Conservation (phyloP, 2,797 vertebrate species). For the Acipenser ruthenus region DNA sequence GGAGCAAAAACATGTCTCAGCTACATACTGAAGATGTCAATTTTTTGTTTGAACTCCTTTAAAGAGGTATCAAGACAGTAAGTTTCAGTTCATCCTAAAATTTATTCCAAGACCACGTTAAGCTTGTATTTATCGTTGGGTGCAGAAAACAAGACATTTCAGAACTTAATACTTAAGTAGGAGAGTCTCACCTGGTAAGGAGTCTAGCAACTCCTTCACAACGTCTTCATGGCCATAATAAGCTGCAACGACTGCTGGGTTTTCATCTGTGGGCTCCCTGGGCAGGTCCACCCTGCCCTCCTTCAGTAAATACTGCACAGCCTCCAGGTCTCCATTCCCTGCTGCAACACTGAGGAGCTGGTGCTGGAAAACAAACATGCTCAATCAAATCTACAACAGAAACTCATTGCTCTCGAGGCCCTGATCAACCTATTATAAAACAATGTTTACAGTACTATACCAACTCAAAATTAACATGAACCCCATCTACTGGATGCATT, state of each 20-base stretch:
- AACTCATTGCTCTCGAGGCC: neutral
- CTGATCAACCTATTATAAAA: neutral
- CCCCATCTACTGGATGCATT: too few species aligned
- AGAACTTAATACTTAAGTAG: too few species aligned
- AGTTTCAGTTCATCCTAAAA: too few species aligned
- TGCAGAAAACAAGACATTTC: too few species aligned
- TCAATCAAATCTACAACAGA: neutral
- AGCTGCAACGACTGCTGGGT: constrained; percentile 78
- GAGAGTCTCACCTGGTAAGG: constrained; percentile 58
- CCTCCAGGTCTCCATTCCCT: constrained; percentile 68
- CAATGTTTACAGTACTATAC: too few species aligned
- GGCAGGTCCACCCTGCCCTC: constrained; percentile 58
- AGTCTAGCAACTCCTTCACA: constrained; percentile 75
- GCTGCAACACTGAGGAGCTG: constrained; percentile 70
- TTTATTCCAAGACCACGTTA: too few species aligned
- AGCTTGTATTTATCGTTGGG: too few species aligned
- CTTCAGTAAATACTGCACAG: constrained; percentile 72
- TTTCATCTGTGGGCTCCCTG: constrained; percentile 63
- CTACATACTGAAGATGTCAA: too few species aligned
- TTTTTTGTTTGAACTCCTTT: too few species aligned
- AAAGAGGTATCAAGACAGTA: too few species aligned
- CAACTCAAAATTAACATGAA: too few species aligned
- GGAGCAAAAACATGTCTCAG: too few species aligned
- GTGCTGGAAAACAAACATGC: constrained; percentile 42
- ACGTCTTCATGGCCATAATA: constrained; percentile 66